Percentiles rank a stretch among this genome's conserved stretches.
Evolutionary conservation across 2,797 vertebrate species (phyloP).

Genomic region (Pteronotus mesoamericanus): DNA sequence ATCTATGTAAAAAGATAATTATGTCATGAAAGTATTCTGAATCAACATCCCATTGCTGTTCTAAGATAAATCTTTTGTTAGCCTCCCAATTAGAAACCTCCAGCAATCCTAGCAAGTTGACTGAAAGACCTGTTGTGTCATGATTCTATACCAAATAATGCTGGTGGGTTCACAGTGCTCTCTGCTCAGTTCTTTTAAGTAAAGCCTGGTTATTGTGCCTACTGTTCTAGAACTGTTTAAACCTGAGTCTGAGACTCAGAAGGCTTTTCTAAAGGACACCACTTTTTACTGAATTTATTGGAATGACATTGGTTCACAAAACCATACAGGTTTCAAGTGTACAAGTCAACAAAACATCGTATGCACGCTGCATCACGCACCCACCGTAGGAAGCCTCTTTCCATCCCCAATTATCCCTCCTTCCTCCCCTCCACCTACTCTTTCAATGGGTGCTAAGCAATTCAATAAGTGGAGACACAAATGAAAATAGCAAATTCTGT

Average conservation of each 20-base stretch:
- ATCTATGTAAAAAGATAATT: neutral
- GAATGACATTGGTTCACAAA: neutral
- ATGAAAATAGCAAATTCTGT: neutral
- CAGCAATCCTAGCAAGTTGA: neutral
- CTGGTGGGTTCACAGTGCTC: neutral
- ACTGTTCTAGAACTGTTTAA: neutral
- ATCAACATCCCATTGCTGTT: neutral
- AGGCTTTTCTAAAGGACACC: neutral
- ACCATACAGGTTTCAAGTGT: neutral
- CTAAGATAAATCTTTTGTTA: neutral
- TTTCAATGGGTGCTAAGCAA: neutral
- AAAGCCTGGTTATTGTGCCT: neutral
- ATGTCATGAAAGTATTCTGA: neutral
- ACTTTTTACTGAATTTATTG: neutral
- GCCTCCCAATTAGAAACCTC: neutral
- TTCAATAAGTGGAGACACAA: neutral
- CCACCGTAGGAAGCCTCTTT: neutral
- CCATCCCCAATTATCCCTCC: neutral
- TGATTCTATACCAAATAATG: neutral
- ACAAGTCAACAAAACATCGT: neutral
- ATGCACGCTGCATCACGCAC: neutral
- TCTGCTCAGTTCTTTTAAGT: neutral
- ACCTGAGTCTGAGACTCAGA: neutral
- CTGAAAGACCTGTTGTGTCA: neutral
- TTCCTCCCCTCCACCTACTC: neutral